Conservation (phyloP, 2,113 vertebrate genomes). For the Gnathonemus longibarbis region DNA sequence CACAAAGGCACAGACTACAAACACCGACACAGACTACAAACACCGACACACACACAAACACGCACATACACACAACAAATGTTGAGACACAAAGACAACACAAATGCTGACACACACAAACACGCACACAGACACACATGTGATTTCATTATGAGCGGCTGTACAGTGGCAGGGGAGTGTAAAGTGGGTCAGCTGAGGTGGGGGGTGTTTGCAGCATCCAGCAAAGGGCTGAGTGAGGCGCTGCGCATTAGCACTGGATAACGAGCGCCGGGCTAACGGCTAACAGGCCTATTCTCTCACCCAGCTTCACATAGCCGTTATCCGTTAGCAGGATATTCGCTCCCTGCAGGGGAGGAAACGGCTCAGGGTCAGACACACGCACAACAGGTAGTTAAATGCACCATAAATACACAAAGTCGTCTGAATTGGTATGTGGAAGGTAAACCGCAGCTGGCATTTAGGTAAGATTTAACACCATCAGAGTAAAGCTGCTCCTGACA, state of each 20-base stretch:
- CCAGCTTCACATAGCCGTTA: constrained; percentile 94
- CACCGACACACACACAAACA: neutral
- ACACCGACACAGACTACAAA: neutral
- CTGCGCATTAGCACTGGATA: neutral
- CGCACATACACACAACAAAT: no score
- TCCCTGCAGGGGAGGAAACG: constrained; percentile 67
- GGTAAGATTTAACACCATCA: neutral
- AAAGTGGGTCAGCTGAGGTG: neutral
- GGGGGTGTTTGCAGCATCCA: neutral
- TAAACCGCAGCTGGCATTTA: neutral
- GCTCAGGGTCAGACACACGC: neutral
- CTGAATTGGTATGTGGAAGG: neutral
- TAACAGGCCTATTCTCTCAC: constrained; percentile 56
- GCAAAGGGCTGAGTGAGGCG: neutral
- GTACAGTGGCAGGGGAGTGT: neutral
- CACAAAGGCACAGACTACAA: no score
- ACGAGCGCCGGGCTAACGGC: no score
- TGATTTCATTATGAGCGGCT: neutral
- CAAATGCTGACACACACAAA: neutral
- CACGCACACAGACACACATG: neutral
- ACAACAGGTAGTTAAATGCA: neutral
- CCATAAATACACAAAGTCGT: neutral
- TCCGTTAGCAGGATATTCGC: constrained; percentile 98
- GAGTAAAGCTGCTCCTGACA: neutral
- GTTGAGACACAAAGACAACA: neutral